Conservation (phyloP, 2,888 invertebrate genomes). For the Drosophila trichaetosa region DNA sequence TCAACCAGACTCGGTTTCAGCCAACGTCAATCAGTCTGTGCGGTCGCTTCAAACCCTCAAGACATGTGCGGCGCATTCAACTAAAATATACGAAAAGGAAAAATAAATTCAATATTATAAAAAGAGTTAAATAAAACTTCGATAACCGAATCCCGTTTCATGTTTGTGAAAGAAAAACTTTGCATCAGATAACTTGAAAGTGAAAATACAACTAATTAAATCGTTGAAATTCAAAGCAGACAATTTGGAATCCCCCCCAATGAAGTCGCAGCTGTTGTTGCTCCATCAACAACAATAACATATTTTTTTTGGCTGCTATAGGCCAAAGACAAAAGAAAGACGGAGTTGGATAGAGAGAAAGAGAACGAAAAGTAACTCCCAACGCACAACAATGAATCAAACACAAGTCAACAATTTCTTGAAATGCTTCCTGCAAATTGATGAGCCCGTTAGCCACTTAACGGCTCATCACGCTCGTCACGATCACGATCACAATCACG, state of each 20-base stretch:
- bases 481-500: conserved; percentile 46
- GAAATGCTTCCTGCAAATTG: conserved; percentile 78
- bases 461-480: conserved; percentile 43
- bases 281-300: conserved; percentile 39
- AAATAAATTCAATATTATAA: conserved; percentile 2
- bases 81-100: background rate
- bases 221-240: conserved; percentile 41
- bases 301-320: conserved; percentile 44
- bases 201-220: conserved; percentile 39
- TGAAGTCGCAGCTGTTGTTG: conserved; percentile 40
- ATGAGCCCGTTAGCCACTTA: conserved; percentile 65
- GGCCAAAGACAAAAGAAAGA: conserved; percentile 48
- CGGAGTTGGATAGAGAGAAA: background rate
- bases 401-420: conserved; percentile 74
- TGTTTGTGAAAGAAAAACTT: conserved; percentile 50
- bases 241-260: conserved; percentile 11
- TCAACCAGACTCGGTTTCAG: conserved; percentile 47
- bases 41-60: conserved; percentile 66
- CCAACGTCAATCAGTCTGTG: conserved; percentile 65
- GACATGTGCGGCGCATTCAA: conserved; percentile 43
- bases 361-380: conserved; percentile 21
- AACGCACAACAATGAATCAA: conserved; percentile 66
- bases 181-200: conserved; percentile 42
- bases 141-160: conserved; percentile 51
- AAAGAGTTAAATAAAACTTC: conserved; percentile 12